phyloP scores from a whole-genome alignment of 2,113 vertebrate species.

The Strix uralensis region DNA sequence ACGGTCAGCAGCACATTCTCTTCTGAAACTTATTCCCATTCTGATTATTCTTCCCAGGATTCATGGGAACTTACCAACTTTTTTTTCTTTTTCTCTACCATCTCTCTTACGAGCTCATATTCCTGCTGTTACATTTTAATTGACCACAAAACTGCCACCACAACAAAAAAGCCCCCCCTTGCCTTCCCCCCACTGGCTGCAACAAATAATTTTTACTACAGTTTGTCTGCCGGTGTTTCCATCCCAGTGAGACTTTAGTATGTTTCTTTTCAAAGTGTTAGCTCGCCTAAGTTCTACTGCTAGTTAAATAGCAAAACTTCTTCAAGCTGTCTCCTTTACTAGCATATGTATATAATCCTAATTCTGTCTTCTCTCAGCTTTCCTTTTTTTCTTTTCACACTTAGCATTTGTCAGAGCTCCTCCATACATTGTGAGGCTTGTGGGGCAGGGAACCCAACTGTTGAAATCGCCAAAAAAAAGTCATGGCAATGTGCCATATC shows the following conservation, averaged over 20 bases:
- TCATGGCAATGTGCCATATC: neutral
- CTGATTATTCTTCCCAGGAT: neutral
- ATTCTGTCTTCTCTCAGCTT: neutral
- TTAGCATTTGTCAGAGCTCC: neutral
- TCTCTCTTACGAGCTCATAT: neutral
- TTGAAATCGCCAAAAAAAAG: neutral
- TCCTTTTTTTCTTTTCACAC: neutral
- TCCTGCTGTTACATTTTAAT: neutral
- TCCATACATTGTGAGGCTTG: neutral
- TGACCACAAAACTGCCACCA: neutral
- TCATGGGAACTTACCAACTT: no score
- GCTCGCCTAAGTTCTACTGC: neutral
- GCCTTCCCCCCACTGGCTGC: accelerated
- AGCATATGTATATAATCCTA: neutral
- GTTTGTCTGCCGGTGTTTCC: neutral
- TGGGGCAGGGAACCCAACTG: neutral
- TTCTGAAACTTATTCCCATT: neutral
- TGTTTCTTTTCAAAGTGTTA: neutral
- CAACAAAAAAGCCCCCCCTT: accelerated
- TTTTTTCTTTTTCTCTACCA: neutral
- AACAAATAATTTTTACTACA: neutral
- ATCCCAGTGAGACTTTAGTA: neutral
- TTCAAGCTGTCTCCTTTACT: neutral
- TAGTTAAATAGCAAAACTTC: neutral
- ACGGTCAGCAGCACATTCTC: neutral